Evolutionary conservation across 2,888 invertebrate species (phyloP).

Genomic region (Himalopsyche anomala): DNA sequence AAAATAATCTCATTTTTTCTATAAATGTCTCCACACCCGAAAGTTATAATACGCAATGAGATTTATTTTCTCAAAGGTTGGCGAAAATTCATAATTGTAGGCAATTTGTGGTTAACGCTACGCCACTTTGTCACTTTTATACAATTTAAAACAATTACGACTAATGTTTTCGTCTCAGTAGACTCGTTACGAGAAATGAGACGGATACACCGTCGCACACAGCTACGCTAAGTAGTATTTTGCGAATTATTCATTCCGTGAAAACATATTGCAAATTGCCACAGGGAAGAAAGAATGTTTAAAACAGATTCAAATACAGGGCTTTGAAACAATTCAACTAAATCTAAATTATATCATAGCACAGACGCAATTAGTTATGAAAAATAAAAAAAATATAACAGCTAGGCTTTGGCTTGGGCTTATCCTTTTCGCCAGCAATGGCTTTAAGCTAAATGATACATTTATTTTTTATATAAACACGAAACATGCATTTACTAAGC

Average conservation of each 20-base stretch:
- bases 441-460: too few species aligned
- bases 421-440: too few species aligned
- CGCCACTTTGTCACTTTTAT: conserved; percentile 9
- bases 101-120: conserved; percentile 12
- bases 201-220: neutral
- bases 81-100: neutral
- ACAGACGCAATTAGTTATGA: too few species aligned
- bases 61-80: neutral
- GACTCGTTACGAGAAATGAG: conserved; percentile 14
- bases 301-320: neutral
- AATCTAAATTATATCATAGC: too few species aligned
- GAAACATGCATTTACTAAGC: too few species aligned
- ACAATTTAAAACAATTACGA: conserved; percentile 18
- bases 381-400: too few species aligned
- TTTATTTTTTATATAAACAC: too few species aligned
- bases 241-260: neutral
- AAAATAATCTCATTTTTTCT: too few species aligned
- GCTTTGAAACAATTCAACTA: neutral
- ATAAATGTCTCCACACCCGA: too few species aligned
- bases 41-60: neutral
- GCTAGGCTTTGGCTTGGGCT: too few species aligned
- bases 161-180: conserved; percentile 16
- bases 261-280: neutral
- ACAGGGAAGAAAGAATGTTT: neutral
- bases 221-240: neutral